Conservation (phyloP, 1,140 invertebrate genomes). For the Lysiphlebus fabarum region DNA sequence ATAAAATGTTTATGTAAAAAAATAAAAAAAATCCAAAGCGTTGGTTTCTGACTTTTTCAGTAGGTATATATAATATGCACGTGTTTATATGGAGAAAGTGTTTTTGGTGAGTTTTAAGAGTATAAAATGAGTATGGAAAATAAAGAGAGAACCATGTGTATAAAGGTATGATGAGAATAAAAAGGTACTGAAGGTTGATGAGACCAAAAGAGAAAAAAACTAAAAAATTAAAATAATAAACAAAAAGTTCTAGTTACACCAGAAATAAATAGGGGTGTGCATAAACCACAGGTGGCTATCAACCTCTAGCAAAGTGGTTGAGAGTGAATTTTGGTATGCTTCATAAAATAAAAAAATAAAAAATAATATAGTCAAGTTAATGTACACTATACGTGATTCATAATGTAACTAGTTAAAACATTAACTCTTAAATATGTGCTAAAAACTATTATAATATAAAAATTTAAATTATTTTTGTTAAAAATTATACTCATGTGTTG, state of each 20-base stretch:
- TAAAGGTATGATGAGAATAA: not conserved
- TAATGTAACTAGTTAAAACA: constrained; percentile 22
- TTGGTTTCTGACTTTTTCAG: too few species aligned
- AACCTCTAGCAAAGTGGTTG: constrained; percentile 19
- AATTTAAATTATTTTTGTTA: too few species aligned
- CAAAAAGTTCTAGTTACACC: too few species aligned
- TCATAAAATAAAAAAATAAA: constrained; percentile 1
- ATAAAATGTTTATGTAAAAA: constrained; percentile 12
- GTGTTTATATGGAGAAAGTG: constrained; percentile 15
- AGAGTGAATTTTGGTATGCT: constrained; percentile 18
- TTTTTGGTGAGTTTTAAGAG: constrained; percentile 12
- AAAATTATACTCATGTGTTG: too few species aligned
- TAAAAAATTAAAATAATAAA: not conserved
- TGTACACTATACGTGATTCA: constrained; percentile 15
- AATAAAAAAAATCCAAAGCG: not conserved
- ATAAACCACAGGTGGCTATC: constrained; percentile 24
- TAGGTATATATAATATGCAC: too few species aligned
- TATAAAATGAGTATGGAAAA: constrained; percentile 3
- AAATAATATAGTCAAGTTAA: constrained; percentile 9
- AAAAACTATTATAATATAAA: too few species aligned
- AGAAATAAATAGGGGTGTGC: too few species aligned
- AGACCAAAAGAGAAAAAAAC: not conserved
- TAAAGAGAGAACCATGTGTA: not conserved
- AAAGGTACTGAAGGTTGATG: too few species aligned
- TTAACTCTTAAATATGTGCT: too few species aligned